Evolutionary conservation across 1,140 invertebrate species (phyloP), one percentile per base, ranked within the genome.

Genomic region (Ostrea denselamellosa): DNA sequence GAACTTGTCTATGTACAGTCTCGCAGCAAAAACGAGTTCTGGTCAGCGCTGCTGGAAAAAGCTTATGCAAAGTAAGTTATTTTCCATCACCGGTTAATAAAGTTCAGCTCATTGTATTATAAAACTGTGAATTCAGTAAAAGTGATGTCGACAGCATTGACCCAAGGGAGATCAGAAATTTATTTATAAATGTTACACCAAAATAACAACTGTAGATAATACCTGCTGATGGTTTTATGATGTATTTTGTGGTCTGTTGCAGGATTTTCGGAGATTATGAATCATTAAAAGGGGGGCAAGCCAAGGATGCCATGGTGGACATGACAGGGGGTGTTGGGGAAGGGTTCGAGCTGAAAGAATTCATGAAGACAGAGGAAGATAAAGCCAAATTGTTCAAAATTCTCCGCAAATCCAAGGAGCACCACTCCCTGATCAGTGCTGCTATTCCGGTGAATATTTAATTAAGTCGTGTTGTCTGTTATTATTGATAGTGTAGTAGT

Each of bases 381-480:
- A 92, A 90, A 85, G 68, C 65, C 77, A 91, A 94, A 85, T 91
- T 95, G 14, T 95, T 95, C 88, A 92, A 94, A 77, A 93, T 93
- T 65, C 93, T 96, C 86, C 85, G 90, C 12, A 93, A 94, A 71
- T 94, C 95, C 89, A 94, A 94, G 85, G 92, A 93, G 83, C 93
- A 95, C 53, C 93, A 95, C 88, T 94, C 95, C 28, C 90, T 96
- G 2, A 95, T 96, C 92, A 95, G 95, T 92, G 94, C 94, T 89
- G 94, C 95, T 22, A 95, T 95, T 51, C 88, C 90, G 90, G 95
- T 95, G 91, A 91, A 0, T 62, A 5, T 62, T n/a, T n/a, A 62
- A 62, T n/a, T n/a, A 62, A 62, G n/a, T 19, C 14, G 0, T 0
- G 9, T 62, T 62, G 58, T 62, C 58, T 7, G 14, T 1, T 62